Evolutionary conservation across 2,888 invertebrate genomes (phyloP).

Genomic region (Drosophila emarginata): DNA sequence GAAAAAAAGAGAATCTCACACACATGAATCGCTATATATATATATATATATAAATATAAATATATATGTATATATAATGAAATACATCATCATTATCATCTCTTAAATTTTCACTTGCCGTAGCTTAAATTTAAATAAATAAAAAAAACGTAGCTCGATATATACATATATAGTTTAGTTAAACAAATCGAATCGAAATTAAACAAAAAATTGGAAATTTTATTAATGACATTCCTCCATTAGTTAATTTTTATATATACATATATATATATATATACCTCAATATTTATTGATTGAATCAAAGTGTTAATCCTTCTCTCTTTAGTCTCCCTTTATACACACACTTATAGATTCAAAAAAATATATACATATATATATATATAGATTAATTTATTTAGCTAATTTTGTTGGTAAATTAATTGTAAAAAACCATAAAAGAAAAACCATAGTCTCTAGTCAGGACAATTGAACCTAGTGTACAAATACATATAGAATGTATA

Average conservation of each 20-base stretch:
- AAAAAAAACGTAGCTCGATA: constrained; percentile 15
- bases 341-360: background rate
- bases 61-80: constrained; percentile 27
- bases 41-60: constrained; percentile 32
- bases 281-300: constrained; percentile 29
- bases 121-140: constrained; percentile 14
- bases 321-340: constrained; percentile 35
- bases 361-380: constrained; percentile 20
- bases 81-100: background rate
- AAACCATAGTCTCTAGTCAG: constrained; percentile 17
- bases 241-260: constrained; percentile 46
- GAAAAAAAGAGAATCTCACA: constrained; percentile 15
- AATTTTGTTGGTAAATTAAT: constrained; percentile 53
- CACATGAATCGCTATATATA: constrained; percentile 34
- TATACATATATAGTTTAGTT: constrained; percentile 30
- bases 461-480: constrained; percentile 24
- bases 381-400: constrained; percentile 36
- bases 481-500: constrained; percentile 1
- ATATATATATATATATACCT: constrained; percentile 41
- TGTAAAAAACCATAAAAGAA: constrained; percentile 27
- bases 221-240: constrained; percentile 35
- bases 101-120: constrained; percentile 8
- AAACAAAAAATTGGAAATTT: constrained; percentile 17
- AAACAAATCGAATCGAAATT: constrained; percentile 7
- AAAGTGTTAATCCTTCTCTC: constrained; percentile 43